phyloP scores from a whole-genome alignment of 1,140 invertebrate genomes.

The Ceratosolen solmsi region DNA sequence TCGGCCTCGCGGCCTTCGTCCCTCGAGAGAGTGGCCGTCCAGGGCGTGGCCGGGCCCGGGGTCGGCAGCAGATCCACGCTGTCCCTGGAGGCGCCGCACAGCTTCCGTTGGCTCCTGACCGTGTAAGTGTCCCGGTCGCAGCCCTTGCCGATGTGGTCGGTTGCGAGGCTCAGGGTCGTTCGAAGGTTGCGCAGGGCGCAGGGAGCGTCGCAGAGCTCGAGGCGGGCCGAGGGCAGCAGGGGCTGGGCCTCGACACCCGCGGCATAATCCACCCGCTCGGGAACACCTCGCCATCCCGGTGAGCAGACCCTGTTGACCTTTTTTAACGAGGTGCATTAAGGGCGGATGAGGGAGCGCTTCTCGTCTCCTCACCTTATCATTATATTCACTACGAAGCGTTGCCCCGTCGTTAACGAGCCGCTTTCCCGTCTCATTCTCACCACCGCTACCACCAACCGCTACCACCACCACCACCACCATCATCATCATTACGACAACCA shows the following conservation, averaged over 20 bases:
- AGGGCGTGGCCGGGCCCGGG: slow-evolving; percentile 84
- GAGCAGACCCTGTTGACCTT: slow-evolving; percentile 78
- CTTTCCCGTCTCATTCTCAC: too few relatives aligned
- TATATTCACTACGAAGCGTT: too few relatives aligned
- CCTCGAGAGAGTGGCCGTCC: slow-evolving; percentile 89
- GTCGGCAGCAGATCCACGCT: slow-evolving; percentile 90
- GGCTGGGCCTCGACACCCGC: slow-evolving; percentile 85
- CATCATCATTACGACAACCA: too few relatives aligned
- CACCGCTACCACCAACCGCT: too few relatives aligned
- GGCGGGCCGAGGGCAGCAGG: slow-evolving; percentile 87
- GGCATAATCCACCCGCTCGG: slow-evolving; percentile 92
- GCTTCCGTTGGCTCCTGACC: slow-evolving; percentile 89
- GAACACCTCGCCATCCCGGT: slow-evolving; percentile 81
- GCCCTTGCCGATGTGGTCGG: slow-evolving; percentile 90
- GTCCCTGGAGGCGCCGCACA: slow-evolving; percentile 82
- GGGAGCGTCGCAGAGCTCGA: slow-evolving; percentile 91
- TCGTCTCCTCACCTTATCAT: too few relatives aligned
- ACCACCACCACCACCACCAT: too few relatives aligned
- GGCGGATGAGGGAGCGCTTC: too few relatives aligned
- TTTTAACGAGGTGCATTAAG: neutral
- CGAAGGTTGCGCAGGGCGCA: slow-evolving; percentile 79
- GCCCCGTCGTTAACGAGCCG: too few relatives aligned
- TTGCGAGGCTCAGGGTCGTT: slow-evolving; percentile 81
- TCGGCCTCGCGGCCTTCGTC: slow-evolving; percentile 93
- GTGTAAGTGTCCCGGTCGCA: slow-evolving; percentile 95